These are phyloP conservation scores for Romanogobio albipinnatus DNA, from an alignment of 2,113 vertebrate species.

Conservation along the genomic window DNA sequence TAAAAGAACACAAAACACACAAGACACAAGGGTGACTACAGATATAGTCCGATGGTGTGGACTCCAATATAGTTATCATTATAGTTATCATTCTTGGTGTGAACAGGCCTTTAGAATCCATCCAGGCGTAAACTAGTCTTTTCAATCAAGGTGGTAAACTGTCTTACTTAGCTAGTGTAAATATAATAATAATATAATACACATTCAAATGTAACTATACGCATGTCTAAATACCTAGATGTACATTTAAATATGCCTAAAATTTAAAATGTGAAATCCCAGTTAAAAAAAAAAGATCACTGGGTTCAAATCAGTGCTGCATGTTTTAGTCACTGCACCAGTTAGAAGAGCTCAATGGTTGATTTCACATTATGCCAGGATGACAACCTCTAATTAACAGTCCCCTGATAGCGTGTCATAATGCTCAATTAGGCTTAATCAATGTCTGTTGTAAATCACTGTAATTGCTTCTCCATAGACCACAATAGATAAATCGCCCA, in stretches of 20 bases:
- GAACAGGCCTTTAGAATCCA: background rate
- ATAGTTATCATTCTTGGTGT: too few species aligned
- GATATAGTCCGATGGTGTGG: too few species aligned
- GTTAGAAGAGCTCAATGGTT: background rate
- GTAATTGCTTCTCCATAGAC: constrained; percentile 17
- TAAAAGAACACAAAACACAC: too few species aligned
- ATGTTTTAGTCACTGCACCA: background rate
- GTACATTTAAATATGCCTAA: background rate
- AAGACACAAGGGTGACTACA: too few species aligned
- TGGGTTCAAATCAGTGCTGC: background rate
- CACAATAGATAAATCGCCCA: constrained; percentile 10
- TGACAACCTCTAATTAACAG: constrained; percentile 16
- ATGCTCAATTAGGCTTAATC: constrained; percentile 29
- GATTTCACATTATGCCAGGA: background rate
- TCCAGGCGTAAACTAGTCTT: background rate
- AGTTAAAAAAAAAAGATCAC: too few species aligned
- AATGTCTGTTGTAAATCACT: constrained; percentile 37
- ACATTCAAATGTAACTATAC: background rate
- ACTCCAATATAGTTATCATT: too few species aligned
- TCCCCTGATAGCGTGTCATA: constrained; percentile 7
- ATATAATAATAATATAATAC: background rate
- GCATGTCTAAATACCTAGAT: background rate
- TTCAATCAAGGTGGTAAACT: background rate
- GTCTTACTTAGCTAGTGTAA: background rate
- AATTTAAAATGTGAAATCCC: background rate